Conservation (phyloP, 1,140 invertebrate species). For the Anastrepha obliqua region DNA sequence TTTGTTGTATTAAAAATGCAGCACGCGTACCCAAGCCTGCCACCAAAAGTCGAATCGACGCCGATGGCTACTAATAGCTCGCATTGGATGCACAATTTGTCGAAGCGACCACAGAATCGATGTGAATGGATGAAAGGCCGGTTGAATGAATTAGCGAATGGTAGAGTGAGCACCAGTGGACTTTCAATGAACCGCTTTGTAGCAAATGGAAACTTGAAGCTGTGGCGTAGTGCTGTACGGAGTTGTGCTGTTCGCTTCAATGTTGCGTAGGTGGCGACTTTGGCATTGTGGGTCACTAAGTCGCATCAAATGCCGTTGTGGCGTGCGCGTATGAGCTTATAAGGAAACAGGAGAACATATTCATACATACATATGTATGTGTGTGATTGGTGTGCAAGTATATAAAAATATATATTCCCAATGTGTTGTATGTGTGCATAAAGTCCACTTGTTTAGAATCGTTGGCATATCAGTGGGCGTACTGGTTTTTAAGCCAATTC, state of each 20-base stretch:
- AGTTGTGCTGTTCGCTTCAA: too few relatives aligned
- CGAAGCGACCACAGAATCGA: background rate
- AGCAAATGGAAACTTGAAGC: background rate
- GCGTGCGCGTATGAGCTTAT: background rate
- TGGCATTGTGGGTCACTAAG: constrained; percentile 47
- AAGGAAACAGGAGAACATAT: background rate
- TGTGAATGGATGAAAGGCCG: background rate
- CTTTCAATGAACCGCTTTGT: background rate
- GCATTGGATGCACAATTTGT: constrained; percentile 24
- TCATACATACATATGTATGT: background rate
- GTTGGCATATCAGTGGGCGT: constrained; percentile 2
- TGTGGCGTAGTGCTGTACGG: background rate
- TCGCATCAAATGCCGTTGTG: constrained; percentile 37
- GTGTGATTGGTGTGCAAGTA: too few relatives aligned
- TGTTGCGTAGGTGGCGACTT: constrained; percentile 46
- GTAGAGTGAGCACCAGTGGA: background rate
- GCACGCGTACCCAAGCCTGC: constrained; percentile 35
- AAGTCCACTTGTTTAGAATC: background rate
- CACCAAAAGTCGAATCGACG: constrained; percentile 17
- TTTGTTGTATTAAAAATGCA: constrained; percentile 45
- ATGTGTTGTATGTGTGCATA: background rate
- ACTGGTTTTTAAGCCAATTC: constrained; percentile 30
- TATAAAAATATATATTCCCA: background rate
- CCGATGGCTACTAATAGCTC: constrained; percentile 36
- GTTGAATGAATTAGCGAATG: constrained; percentile 18